Evolutionary conservation across 2,888 invertebrate species (phyloP), one percentile per base, ranked within the genome.

Genomic region (Dicroscelio sp.): DNA sequence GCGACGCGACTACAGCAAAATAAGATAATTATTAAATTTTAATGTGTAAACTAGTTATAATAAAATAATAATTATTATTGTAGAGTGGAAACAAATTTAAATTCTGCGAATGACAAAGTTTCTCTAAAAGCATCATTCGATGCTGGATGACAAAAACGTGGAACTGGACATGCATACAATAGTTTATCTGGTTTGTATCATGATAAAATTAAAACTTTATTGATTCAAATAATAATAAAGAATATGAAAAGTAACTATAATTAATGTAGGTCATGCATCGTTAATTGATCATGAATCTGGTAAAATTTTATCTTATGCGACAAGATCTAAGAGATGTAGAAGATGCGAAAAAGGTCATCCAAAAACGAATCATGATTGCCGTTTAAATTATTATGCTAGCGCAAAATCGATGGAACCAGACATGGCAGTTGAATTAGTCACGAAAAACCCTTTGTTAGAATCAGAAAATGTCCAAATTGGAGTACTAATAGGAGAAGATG

Each of bases 401-500:
- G 27, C 63, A 14, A 63, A 63, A 63, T 27, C 63, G 12, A 63
- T 63, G 63, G 63, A 63, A 63, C 17, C 63, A 30, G 8, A 8
- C 14, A 27, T 63, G 31, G 63, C 63, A 4, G 63, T n/a, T 30
- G 63, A 63, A 58, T 58, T 12, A 58, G 25, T 58, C 2, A 25
- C 58, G 10, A 20, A 1, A 58, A 58, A 58, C 6, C 58, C n/a
- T n/a, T 58, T 58, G 25, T 6, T 58, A 10, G 58, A 58, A 58
- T 58, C 58, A 1, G 48, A 48, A 48, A 6, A 6, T 20, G 2
- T 2, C 20, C 48, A 6, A 4, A 48, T 48, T 4, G 48, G 48
- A 2, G 48, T 48, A 48, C 2, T 48, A 6, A 48, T 48, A 48
- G 48, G 48, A 14, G 48, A 94, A 65, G 92, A 92, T 43, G 94